phyloP scores from a whole-genome alignment of 37 sponge, comb jelly and placozoan species.

The Halisarca cf. caerulea region DNA sequence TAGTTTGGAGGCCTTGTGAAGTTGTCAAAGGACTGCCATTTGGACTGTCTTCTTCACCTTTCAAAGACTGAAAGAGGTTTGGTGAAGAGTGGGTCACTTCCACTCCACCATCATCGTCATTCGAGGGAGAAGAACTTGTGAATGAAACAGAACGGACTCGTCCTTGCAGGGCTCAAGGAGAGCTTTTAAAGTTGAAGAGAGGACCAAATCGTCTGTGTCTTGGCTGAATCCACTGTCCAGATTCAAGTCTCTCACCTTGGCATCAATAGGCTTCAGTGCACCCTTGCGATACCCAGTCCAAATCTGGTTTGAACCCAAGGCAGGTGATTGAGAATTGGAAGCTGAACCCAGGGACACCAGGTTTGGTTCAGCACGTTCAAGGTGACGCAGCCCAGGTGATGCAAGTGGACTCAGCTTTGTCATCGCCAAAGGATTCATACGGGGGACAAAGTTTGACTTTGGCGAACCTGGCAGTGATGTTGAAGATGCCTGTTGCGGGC shows the following conservation, averaged over 20 bases:
- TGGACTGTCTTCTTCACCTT: neutral
- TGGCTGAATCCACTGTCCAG: neutral
- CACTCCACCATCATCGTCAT: neutral
- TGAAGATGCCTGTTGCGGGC: too few species aligned
- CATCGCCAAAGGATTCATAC: neutral
- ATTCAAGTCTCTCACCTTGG: neutral
- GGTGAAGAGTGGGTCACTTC: neutral
- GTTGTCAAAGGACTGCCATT: too few species aligned
- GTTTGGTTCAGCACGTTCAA: neutral
- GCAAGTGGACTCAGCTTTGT: slow-evolving; percentile 1
- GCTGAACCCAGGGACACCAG: neutral
- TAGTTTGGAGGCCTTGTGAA: too few species aligned
- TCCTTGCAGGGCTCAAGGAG: neutral
- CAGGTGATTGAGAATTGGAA: neutral
- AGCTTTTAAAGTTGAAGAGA: neutral
- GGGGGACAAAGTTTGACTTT: neutral
- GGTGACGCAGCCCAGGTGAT: neutral
- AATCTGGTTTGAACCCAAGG: neutral
- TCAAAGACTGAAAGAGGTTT: neutral
- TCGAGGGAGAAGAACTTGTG: neutral
- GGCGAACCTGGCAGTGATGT: too few species aligned
- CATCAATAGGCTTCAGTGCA: slow-evolving; percentile 26
- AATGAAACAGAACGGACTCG: neutral
- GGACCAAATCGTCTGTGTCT: neutral
- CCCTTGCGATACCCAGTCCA: slow-evolving; percentile 40